Evolutionary conservation across 2,888 invertebrate species (phyloP).

Genomic region (Polia nebulosa): DNA sequence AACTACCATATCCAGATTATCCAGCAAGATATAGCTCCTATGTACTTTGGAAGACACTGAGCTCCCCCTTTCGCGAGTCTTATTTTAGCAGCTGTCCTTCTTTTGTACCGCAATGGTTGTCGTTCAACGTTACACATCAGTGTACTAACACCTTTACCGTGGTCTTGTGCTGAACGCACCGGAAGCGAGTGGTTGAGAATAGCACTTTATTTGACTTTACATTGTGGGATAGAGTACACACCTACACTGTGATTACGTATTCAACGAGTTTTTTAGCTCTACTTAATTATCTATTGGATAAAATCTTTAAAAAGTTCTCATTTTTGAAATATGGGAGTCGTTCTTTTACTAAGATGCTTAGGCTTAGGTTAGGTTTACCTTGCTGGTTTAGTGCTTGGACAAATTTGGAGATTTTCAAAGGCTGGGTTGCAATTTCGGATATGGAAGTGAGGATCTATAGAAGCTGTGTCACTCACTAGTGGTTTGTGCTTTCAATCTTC

Average conservation of each 20-base stretch:
- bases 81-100: background rate
- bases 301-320: conserved; percentile 6
- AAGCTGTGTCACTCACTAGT: background rate
- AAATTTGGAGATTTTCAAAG: background rate
- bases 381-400: background rate
- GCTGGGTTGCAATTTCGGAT: background rate
- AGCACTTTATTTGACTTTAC: conserved; percentile 70
- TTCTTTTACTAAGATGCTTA: conserved; percentile 7
- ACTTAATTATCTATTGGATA: conserved; percentile 33
- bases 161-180: conserved; percentile 52
- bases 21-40: too few relatives aligned
- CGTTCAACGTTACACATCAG: conserved; percentile 21
- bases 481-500: background rate
- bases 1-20: too few relatives aligned
- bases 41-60: too few relatives aligned
- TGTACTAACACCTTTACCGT: conserved; percentile 26
- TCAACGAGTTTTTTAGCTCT: conserved; percentile 55
- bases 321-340: conserved; percentile 6
- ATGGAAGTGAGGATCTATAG: background rate
- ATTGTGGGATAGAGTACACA: conserved; percentile 45
- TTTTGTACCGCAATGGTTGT: background rate
- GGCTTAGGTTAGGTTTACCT: background rate
- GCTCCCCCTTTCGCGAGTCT: background rate
- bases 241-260: conserved; percentile 61
- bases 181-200: conserved; percentile 74